Evolutionary conservation across 2,888 invertebrate genomes (phyloP).

Genomic region (Stomorhina lunata): DNA sequence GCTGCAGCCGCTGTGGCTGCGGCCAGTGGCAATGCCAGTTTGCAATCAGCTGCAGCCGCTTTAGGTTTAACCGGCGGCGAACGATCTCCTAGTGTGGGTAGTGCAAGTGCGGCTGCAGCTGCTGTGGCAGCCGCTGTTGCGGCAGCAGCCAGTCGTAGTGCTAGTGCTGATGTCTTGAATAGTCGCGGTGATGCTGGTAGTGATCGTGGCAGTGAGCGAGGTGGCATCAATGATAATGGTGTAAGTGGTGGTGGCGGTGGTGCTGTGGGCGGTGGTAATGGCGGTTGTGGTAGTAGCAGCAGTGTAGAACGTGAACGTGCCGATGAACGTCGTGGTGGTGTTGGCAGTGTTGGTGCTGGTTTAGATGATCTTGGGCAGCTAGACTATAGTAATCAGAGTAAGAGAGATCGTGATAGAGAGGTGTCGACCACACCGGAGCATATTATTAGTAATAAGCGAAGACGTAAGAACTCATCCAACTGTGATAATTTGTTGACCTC

Average conservation of each 20-base stretch:
- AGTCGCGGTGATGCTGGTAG: slow-evolving; percentile 68
- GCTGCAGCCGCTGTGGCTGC: slow-evolving; percentile 73
- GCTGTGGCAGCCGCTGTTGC: slow-evolving; percentile 75
- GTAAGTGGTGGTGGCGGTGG: slow-evolving; percentile 68
- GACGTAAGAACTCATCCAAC: slow-evolving; percentile 82
- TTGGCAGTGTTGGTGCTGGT: too few species aligned
- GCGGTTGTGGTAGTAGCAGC: slow-evolving; percentile 72
- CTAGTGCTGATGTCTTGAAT: slow-evolving; percentile 72
- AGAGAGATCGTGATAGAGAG: slow-evolving; percentile 82
- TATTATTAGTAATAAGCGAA: slow-evolving; percentile 82
- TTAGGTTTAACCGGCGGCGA: slow-evolving; percentile 74
- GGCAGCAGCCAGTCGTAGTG: slow-evolving; percentile 74
- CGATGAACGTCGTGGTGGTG: slow-evolving; percentile 79
- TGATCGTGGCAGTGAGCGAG: slow-evolving; percentile 67
- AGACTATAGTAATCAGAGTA: slow-evolving; percentile 79
- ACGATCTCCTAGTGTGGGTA: slow-evolving; percentile 79
- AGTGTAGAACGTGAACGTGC: slow-evolving; percentile 75
- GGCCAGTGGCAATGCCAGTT: slow-evolving; percentile 73
- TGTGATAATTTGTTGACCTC: slow-evolving; percentile 84
- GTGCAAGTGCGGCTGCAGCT: slow-evolving; percentile 75
- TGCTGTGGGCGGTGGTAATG: slow-evolving; percentile 70
- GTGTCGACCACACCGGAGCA: slow-evolving; percentile 80
- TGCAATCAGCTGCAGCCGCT: slow-evolving; percentile 74
- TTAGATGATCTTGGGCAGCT: slow-evolving; percentile 80
- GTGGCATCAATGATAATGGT: slow-evolving; percentile 63